Evolutionary conservation across 2,113 vertebrate species (phyloP), one percentile per base, ranked within the genome.

Genomic region (Sorex fumeus): DNA sequence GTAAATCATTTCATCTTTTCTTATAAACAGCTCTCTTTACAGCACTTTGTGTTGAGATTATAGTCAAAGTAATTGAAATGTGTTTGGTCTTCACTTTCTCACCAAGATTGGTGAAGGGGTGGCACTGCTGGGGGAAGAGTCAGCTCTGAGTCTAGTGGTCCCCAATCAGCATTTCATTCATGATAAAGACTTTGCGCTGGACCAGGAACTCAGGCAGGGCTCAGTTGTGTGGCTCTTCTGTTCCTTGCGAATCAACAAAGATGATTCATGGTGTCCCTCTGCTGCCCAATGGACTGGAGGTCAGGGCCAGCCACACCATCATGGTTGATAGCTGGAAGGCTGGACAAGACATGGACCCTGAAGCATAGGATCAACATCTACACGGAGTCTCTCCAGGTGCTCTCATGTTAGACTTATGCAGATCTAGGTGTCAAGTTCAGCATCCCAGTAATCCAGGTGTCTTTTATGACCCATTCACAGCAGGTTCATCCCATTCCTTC

Each of bases 11-110:
- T 93, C 91, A 92, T 96, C 71, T 92, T 94, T 79, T 47, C 84
- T 90, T 93, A 85, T 71, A 91, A 91, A 72, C 47, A 95, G 72
- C 47, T 57, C 67, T 96, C 93, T 96, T 57, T 75, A 82, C 88
- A 93, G 96, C 95, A 95, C 40, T 60, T 50, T 19, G 47, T 32
- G 74, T 25, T 95, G 94, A 93, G 96, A 91, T 53, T 66, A 84
- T 50, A 90, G 91, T 80, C 72, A 67, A 47, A 57, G 4, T 66
- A 74, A 86, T 47, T 36, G 70, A 92, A 27, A 28, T 8, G 84
- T 86, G 87, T 94, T 78, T 64, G 40, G 70, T 94, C 94, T 95
- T 83, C 50, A 81, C 74, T 87, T 82, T 89, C 84, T 91, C 70
- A 4, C 88, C 77, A 34, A 93, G 71, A 70, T 69, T 32, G 40